Percentiles rank a stretch among this genome's conserved stretches.
Evolutionary conservation across 2,888 invertebrate genomes (phyloP).

Genomic region (Rhamphomyia laevipes): DNA sequence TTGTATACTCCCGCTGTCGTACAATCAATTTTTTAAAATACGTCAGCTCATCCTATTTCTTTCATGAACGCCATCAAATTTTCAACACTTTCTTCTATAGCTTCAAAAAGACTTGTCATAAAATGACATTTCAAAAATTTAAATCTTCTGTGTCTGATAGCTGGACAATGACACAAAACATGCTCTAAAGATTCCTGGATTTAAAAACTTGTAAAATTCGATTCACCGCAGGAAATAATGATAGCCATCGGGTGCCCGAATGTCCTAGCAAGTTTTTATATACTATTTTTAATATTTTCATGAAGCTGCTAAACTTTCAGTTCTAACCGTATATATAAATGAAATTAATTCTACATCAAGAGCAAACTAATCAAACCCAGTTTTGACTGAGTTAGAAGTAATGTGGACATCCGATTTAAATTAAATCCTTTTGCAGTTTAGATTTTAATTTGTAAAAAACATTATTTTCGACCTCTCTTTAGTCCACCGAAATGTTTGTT

Average conservation of each 20-base stretch:
- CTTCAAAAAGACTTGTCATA: too few relatives aligned
- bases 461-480: conserved; percentile 1
- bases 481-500: conserved; percentile 4
- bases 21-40: too few relatives aligned
- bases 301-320: conserved; percentile 5
- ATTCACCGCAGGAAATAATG: conserved; percentile 4
- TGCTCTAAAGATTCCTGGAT: too few relatives aligned
- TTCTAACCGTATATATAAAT: conserved; percentile 5
- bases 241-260: conserved; percentile 6
- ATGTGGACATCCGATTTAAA: conserved; percentile 4
- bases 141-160: too few relatives aligned
- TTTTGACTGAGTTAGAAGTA: conserved; percentile 1
- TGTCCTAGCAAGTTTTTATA: conserved; percentile 6
- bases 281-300: conserved; percentile 3
- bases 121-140: too few relatives aligned
- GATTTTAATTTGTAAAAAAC: conserved; percentile 3
- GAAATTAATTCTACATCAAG: conserved; percentile 2
- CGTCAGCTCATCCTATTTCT: too few relatives aligned
- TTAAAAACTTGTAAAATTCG: conserved; percentile 5
- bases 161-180: too few relatives aligned
- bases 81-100: too few relatives aligned
- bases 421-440: background rate
- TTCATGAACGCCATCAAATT: too few relatives aligned
- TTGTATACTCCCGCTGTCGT: too few relatives aligned
- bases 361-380: conserved; percentile 2